Evolutionary conservation across 2,113 vertebrate genomes (phyloP), one percentile per base, ranked within the genome.

Genomic region (Tautogolabrus adspersus): DNA sequence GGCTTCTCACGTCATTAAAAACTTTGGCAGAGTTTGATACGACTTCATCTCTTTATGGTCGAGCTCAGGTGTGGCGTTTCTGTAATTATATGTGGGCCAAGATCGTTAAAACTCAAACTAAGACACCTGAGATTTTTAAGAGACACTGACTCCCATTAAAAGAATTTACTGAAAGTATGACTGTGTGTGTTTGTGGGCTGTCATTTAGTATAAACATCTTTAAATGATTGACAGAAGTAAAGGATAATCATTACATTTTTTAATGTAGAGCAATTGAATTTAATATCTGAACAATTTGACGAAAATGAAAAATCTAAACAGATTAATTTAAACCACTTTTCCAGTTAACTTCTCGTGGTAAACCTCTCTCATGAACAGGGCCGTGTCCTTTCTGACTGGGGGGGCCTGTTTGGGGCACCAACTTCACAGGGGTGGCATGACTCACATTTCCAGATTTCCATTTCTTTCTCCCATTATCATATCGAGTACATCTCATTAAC

Each of bases 1-100:
- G 65, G 75, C 81, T 82, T 82, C 72, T 89, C 81, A 82, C 87
- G 70, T 84, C 86, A 66, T 87, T 89, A 87, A 81, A 83, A 62
- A 8, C 38, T 69, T 22, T 73, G 77, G 75, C 88, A 65, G 37
- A n/a, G 72, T 26, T 57, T 60, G 62, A 75, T 77, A 51, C 38
- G 2, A 56, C 26, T 77, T 76, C 73, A 30, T 42, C 69, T 52
- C 47, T 82, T 62, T 75, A 68, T 18, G 52, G 85, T 47, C 54
- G 57, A 62, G 6, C 69, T 89, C 83, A 89, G 91, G 89, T 92
- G 82, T 64, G 79, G 55, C 37, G 70, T 54, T 73, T 23, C 61
- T 52, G 66, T 30, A 59, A 71, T 71, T 67, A 23, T 59, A 66
- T 62, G 83, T 81, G 13, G 16, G 10, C 72, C 10, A 10, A n/a